phyloP scores from a whole-genome alignment of 2,797 vertebrate genomes.

The Lepus oiostolus region DNA sequence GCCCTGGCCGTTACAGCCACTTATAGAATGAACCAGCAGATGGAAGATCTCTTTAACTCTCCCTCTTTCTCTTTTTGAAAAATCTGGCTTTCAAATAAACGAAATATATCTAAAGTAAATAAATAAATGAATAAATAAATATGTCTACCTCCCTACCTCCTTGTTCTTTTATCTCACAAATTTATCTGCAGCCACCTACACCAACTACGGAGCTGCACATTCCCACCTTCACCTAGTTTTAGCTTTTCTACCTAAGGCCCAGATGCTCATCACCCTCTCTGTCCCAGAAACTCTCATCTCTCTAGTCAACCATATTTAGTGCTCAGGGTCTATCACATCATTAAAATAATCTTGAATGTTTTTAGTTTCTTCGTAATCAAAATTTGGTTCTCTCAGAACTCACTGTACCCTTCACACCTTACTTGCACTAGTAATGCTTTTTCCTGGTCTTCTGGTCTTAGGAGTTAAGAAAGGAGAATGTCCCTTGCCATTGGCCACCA shows the following conservation, averaged over 20 bases:
- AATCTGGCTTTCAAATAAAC: no score
- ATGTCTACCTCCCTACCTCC: not conserved
- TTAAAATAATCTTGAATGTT: not conserved
- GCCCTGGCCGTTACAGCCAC: no score
- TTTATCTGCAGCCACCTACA: not conserved
- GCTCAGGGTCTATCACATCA: not conserved
- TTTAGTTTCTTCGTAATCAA: constrained; percentile 11
- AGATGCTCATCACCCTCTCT: not conserved
- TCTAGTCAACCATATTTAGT: not conserved
- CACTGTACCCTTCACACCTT: not conserved
- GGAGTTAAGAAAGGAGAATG: not conserved
- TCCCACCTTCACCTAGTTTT: not conserved
- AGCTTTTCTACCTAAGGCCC: not conserved
- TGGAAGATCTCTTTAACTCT: no score
- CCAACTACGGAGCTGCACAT: not conserved
- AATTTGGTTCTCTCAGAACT: not conserved
- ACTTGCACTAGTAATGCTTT: not conserved
- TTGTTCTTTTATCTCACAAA: not conserved
- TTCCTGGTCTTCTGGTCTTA: not conserved
- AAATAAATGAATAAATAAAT: no score
- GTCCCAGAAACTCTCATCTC: not conserved
- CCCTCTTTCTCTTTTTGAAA: no score
- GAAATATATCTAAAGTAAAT: no score
- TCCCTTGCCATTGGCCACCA: not conserved
- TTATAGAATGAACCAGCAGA: no score